A percentile compares a stretch with the other conserved stretches of the same genome.
These are phyloP conservation scores for Gambelia wislizenii DNA, from an alignment of 2,797 vertebrate species.

Conservation along the genomic window DNA sequence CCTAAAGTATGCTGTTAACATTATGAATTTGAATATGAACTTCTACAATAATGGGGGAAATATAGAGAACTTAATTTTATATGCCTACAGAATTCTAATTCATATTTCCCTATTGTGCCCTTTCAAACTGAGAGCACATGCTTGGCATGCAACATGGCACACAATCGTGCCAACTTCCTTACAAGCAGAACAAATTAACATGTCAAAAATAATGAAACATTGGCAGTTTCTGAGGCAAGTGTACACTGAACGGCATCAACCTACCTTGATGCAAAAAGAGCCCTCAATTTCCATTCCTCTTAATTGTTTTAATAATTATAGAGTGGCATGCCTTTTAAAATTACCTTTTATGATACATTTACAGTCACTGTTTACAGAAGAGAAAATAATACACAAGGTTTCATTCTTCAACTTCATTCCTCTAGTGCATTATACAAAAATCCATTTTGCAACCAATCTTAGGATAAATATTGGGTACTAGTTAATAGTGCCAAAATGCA, in stretches of 20 bases:
- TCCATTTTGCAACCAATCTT: neutral
- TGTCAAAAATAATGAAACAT: slow-evolving; percentile 33
- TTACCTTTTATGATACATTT: neutral
- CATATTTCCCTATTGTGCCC: slow-evolving; percentile 2
- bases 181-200: slow-evolving; percentile 38
- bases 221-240: slow-evolving; percentile 4
- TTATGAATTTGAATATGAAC: neutral
- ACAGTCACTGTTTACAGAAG: neutral
- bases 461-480: neutral
- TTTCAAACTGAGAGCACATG: slow-evolving; percentile 32
- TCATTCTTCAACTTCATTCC: neutral
- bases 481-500: neutral
- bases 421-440: neutral
- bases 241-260: neutral
- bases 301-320: neutral
- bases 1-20: neutral
- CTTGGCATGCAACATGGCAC: neutral
- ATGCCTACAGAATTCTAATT: neutral
- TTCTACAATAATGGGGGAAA: neutral
- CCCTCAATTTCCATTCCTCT: neutral
- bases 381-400: neutral
- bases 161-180: neutral
- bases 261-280: neutral
- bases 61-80: neutral
- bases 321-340: neutral